phyloP scores from a whole-genome alignment of 2,888 invertebrate genomes.

The Volucella inflata region DNA sequence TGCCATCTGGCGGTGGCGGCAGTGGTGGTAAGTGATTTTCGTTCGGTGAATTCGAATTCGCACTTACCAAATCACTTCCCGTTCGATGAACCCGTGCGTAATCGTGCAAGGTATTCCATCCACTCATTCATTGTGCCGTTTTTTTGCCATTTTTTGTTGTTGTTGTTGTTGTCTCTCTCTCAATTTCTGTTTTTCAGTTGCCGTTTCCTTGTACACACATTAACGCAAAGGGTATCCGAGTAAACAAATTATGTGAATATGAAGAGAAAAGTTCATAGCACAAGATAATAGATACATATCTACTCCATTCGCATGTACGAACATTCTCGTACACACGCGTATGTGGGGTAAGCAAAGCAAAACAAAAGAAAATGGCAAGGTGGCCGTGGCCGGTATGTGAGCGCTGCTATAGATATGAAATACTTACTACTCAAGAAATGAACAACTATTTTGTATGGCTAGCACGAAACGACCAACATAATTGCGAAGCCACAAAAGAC shows the following conservation, averaged over 20 bases:
- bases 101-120: slow-evolving; percentile 75
- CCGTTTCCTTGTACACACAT: slow-evolving; percentile 53
- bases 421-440: slow-evolving; percentile 59
- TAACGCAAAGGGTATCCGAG: slow-evolving; percentile 14
- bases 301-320: slow-evolving; percentile 1
- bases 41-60: slow-evolving; percentile 68
- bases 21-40: slow-evolving; percentile 2
- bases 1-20: background rate
- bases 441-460: slow-evolving; percentile 73
- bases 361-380: slow-evolving; percentile 41
- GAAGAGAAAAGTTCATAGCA: slow-evolving; percentile 65
- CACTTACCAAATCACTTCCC: slow-evolving; percentile 80
- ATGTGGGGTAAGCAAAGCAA: slow-evolving; percentile 64
- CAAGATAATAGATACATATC: slow-evolving; percentile 59
- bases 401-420: slow-evolving; percentile 55
- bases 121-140: background rate
- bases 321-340: background rate
- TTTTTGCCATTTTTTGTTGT: slow-evolving; percentile 18
- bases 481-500: slow-evolving; percentile 68
- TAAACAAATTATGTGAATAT: slow-evolving; percentile 63
- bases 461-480: slow-evolving; percentile 68
- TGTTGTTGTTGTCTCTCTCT: slow-evolving; percentile 44
- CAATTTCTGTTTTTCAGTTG: slow-evolving; percentile 29
- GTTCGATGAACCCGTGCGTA: slow-evolving; percentile 83
- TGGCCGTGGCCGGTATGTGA: slow-evolving; percentile 17